Evolutionary conservation across 2,797 vertebrate species (phyloP).

Genomic region (Clarias laeviceps): DNA sequence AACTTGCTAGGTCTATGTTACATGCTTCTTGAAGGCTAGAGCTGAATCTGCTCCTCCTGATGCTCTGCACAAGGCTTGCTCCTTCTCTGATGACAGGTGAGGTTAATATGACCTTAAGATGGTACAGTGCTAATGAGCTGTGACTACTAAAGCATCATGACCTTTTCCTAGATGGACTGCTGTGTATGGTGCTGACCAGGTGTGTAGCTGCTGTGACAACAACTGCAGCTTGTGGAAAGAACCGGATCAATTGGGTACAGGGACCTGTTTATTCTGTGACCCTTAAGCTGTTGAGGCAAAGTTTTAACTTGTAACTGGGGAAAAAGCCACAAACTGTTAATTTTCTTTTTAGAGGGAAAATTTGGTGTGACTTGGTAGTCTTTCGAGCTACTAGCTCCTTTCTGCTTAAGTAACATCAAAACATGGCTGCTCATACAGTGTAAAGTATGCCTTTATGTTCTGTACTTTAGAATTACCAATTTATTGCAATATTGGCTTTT

Average conservation of each 20-base stretch:
- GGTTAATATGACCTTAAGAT: constrained; percentile 11
- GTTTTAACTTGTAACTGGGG: background rate
- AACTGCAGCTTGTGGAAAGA: constrained; percentile 49
- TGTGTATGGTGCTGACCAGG: constrained; percentile 53
- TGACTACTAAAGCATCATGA: background rate
- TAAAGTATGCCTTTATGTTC: background rate
- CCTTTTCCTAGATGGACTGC: constrained; percentile 64
- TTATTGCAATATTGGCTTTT: background rate
- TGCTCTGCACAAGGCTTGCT: constrained; percentile 68
- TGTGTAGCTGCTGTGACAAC: constrained; percentile 66
- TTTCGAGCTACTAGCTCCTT: background rate
- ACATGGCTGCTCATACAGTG: background rate
- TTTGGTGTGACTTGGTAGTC: background rate
- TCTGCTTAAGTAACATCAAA: background rate
- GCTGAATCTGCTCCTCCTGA: constrained; percentile 27
- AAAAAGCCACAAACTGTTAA: background rate
- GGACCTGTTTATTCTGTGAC: background rate
- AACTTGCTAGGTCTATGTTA: constrained; percentile 67
- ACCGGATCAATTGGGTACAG: background rate
- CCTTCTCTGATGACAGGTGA: constrained; percentile 58
- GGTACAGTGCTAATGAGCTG: background rate
- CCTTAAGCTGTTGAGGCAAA: background rate
- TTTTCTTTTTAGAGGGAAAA: no score
- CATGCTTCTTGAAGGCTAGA: constrained; percentile 70
- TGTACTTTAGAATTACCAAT: background rate